These are phyloP conservation scores for Zapus hudsonius DNA, from an alignment of 2,113 vertebrate genomes.

Conservation along the genomic window DNA sequence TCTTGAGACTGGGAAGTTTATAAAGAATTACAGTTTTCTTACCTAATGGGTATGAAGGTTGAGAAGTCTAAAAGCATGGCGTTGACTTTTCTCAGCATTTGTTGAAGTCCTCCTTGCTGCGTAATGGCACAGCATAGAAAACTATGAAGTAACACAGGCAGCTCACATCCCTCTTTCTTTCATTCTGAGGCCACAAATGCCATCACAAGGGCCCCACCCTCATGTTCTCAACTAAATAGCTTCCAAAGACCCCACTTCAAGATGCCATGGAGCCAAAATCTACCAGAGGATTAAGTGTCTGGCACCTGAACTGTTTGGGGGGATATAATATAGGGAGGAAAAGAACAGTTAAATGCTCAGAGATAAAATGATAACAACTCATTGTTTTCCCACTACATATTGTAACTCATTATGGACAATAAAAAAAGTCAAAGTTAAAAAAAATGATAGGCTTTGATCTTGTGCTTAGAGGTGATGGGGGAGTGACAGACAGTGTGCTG, in stretches of 20 bases:
- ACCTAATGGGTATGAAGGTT: not conserved
- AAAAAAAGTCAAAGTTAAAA: too few species aligned
- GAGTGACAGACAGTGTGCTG: too few species aligned
- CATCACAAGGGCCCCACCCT: not conserved
- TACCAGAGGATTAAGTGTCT: not conserved
- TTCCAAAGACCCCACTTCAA: not conserved
- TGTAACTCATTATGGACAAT: too few species aligned
- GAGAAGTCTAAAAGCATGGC: not conserved
- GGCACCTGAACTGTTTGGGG: not conserved
- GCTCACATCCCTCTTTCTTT: not conserved
- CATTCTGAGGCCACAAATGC: not conserved
- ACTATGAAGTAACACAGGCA: not conserved
- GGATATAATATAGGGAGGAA: not conserved
- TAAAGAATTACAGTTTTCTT: not conserved
- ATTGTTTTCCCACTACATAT: too few species aligned
- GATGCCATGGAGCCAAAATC: not conserved
- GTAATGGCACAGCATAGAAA: not conserved
- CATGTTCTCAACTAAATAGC: not conserved
- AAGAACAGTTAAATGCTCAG: not conserved
- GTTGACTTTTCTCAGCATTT: not conserved
- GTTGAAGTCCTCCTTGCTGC: not conserved
- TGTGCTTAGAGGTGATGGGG: not conserved
- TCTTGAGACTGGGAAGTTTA: not conserved
- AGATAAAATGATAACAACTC: too few species aligned
- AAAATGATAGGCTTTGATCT: not conserved